Percentiles rank a stretch among this genome's conserved stretches.
phyloP scores from a whole-genome alignment of 2,113 vertebrate species.

The Spilogale gracilis region DNA sequence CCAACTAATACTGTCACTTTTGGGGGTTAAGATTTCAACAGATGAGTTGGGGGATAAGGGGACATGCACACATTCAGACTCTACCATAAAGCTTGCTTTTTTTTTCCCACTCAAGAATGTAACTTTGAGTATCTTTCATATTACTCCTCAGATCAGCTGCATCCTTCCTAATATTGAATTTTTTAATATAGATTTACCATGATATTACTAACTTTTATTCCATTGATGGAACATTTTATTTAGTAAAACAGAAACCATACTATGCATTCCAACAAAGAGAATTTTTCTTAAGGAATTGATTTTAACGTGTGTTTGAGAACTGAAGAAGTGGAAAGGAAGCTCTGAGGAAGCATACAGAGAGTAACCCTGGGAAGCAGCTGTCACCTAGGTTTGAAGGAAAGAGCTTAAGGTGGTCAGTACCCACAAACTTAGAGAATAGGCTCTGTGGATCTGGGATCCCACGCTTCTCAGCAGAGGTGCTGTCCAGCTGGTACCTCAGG shows the following conservation, averaged over 20 bases:
- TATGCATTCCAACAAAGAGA: not conserved
- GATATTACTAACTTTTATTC: constrained; percentile 7
- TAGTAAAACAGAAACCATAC: constrained; percentile 23
- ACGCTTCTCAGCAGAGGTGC: not conserved
- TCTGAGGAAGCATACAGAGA: not conserved
- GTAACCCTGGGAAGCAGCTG: not conserved
- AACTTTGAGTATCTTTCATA: constrained; percentile 24
- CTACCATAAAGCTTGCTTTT: not conserved
- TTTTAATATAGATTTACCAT: not conserved
- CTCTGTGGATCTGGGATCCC: not conserved
- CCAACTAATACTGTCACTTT: not conserved
- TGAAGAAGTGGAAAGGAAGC: not conserved
- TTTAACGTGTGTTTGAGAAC: constrained; percentile 13
- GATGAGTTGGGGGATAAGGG: not conserved
- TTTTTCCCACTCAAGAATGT: not conserved
- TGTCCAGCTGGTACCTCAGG: not conserved
- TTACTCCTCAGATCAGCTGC: not conserved
- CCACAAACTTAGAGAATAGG: not conserved
- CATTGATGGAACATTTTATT: constrained; percentile 4
- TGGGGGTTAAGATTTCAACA: not conserved
- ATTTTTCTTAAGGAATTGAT: not conserved
- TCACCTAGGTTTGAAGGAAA: not conserved
- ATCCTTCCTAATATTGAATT: not conserved
- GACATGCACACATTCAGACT: not conserved
- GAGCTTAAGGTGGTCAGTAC: not conserved